A percentile compares a stretch with the other conserved stretches of the same genome.
Evolutionary conservation across 2,888 invertebrate species (phyloP).

Genomic region (Hypselothyrea guttata): DNA sequence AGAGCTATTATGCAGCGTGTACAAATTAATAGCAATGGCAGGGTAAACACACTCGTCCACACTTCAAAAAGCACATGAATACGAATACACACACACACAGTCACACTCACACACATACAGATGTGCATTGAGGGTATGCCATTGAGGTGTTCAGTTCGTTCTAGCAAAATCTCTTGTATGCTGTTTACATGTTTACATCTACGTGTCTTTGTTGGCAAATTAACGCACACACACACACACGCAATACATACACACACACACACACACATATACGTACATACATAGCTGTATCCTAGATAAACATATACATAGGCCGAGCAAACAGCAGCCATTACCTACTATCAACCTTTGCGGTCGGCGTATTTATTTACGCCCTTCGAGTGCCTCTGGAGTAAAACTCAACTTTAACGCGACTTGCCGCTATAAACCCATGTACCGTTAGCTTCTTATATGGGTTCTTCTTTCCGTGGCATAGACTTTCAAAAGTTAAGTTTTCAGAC

Average conservation of each 20-base stretch:
- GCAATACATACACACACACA: too few species aligned
- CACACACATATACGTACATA: constrained; percentile 5
- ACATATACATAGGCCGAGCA: constrained; percentile 56
- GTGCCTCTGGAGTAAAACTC: constrained; percentile 19
- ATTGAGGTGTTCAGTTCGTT: constrained; percentile 44
- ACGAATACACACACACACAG: constrained; percentile 9
- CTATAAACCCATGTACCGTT: neutral
- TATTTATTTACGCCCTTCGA: constrained; percentile 68
- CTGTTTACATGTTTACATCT: constrained; percentile 60
- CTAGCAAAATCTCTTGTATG: constrained; percentile 63
- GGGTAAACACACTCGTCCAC: constrained; percentile 49
- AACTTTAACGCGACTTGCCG: constrained; percentile 1
- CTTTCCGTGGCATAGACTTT: too few species aligned
- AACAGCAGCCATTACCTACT: constrained; percentile 53
- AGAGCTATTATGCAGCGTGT: constrained; percentile 68
- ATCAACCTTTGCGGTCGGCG: constrained; percentile 56
- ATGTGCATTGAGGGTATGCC: constrained; percentile 33
- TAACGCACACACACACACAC: constrained; percentile 53
- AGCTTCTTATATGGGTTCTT: neutral
- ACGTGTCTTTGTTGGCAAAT: constrained; percentile 72
- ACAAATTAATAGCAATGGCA: constrained; percentile 69
- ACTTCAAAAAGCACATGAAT: constrained; percentile 23
- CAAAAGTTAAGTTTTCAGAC: too few species aligned
- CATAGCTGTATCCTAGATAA: constrained; percentile 54
- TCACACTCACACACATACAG: neutral